These are phyloP conservation scores for Lemur catta DNA, from an alignment of 2,797 vertebrate genomes.

Conservation along the genomic window DNA sequence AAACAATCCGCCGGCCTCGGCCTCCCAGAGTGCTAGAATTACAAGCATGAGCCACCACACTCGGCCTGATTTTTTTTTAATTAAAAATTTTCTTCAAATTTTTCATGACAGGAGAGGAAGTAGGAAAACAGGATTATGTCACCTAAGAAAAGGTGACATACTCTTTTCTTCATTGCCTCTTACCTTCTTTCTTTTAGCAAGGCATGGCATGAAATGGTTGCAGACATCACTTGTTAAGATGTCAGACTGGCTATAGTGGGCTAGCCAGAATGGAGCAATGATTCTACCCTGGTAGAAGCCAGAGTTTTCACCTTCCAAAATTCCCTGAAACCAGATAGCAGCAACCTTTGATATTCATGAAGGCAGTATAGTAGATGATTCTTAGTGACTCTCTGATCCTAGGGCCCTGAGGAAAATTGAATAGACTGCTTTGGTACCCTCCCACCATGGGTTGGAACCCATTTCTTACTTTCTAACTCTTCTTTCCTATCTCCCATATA, in stretches of 20 bases:
- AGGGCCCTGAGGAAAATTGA: not conserved
- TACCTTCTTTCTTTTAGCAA: not conserved
- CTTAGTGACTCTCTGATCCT: not conserved
- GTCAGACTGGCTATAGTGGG: not conserved
- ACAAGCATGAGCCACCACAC: no score
- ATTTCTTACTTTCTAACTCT: not conserved
- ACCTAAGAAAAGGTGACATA: not conserved
- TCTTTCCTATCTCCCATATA: not conserved
- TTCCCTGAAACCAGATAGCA: not conserved
- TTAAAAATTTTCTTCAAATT: not conserved
- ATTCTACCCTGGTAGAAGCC: not conserved
- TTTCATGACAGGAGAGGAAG: constrained; percentile 14
- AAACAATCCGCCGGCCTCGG: no score
- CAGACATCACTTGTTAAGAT: not conserved
- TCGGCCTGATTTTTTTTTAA: not conserved
- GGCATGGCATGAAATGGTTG: not conserved
- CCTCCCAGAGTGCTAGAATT: no score
- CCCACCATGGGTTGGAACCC: not conserved
- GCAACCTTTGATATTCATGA: not conserved
- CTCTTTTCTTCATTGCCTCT: not conserved
- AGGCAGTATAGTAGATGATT: not conserved
- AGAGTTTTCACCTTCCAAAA: not conserved
- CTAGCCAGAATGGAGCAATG: not conserved
- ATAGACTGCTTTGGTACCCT: not conserved
- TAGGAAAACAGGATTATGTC: not conserved